phyloP scores from a whole-genome alignment of 2,888 invertebrate species.

The Cerceris ruficornis region DNA sequence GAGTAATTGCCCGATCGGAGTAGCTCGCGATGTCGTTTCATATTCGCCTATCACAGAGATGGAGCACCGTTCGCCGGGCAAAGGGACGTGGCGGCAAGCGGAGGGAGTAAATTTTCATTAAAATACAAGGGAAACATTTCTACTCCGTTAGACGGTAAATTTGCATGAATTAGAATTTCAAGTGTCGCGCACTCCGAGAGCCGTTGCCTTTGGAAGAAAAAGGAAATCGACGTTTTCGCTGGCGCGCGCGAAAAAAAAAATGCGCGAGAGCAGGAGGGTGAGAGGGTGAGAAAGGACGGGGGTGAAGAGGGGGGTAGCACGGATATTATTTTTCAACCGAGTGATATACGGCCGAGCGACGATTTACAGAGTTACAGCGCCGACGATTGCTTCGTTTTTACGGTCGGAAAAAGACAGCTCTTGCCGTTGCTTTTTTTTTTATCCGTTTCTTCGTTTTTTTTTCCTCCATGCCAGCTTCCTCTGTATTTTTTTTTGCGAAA shows the following conservation, averaged over 20 bases:
- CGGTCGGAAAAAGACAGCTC: conserved; percentile 55
- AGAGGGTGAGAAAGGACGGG: background rate
- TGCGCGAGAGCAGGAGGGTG: background rate
- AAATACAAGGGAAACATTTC: conserved; percentile 63
- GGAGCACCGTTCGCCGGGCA: conserved; percentile 10
- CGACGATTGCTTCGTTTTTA: conserved; percentile 68
- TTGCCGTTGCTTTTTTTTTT: conserved; percentile 3
- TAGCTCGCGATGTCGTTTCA: conserved; percentile 43
- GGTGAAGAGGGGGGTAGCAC: conserved; percentile 20
- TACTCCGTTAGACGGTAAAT: conserved; percentile 62
- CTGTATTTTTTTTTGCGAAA: conserved; percentile 4
- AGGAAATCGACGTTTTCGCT: conserved; percentile 57
- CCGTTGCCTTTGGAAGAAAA: conserved; percentile 59
- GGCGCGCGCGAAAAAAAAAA: conserved; percentile 25
- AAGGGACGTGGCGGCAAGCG: background rate
- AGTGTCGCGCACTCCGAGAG: conserved; percentile 52
- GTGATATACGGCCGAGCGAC: conserved; percentile 66
- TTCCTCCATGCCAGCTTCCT: conserved; percentile 18
- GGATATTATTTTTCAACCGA: conserved; percentile 68
- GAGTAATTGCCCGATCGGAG: background rate
- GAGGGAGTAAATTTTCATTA: conserved; percentile 58
- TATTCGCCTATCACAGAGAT: conserved; percentile 48
- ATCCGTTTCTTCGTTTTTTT: conserved; percentile 9
- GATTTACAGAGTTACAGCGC: conserved; percentile 67
- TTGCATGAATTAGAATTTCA: conserved; percentile 68